A percentile compares a stretch with the other conserved stretches of the same genome.
phyloP scores from a whole-genome alignment of 2,797 vertebrate genomes.

The Catamblyrhynchus diadema region DNA sequence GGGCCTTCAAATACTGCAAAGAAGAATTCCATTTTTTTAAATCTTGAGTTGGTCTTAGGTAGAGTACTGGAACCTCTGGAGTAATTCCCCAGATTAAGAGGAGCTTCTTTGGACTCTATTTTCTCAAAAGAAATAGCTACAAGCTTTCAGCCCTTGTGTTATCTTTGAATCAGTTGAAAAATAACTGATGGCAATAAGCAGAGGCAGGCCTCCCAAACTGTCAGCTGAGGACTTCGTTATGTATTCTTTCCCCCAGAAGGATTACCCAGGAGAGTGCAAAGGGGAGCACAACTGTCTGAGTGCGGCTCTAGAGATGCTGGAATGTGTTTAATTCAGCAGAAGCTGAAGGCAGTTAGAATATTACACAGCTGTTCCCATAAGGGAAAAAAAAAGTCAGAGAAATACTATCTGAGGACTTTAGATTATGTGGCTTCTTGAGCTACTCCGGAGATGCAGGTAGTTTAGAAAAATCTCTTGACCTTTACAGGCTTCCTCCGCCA shows the following conservation, averaged over 20 bases:
- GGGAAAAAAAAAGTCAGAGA: not conserved
- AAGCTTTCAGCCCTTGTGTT: not conserved
- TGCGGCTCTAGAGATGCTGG: not conserved
- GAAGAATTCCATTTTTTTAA: not conserved
- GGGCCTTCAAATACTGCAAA: not conserved
- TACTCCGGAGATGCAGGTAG: not conserved
- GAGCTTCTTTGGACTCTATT: not conserved
- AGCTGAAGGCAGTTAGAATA: constrained; percentile 44
- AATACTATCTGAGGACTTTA: not conserved
- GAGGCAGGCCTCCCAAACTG: not conserved
- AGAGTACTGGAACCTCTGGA: not conserved
- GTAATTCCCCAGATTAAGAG: not conserved
- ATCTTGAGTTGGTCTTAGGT: not conserved
- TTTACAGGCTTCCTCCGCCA: constrained; percentile 37
- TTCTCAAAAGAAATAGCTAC: not conserved
- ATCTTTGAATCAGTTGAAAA: constrained; percentile 21
- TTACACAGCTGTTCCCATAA: not conserved
- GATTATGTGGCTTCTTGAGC: constrained; percentile 27
- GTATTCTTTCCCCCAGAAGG: constrained; percentile 5
- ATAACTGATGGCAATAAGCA: constrained; percentile 14
- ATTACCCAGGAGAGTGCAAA: constrained; percentile 7
- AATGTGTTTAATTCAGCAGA: constrained; percentile 55
- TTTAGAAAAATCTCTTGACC: constrained; percentile 62
- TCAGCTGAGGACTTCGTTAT: constrained; percentile 8
- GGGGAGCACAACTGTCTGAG: not conserved